Conservation (phyloP, 2,113 vertebrate genomes). For the Lamprotornis superbus region DNA sequence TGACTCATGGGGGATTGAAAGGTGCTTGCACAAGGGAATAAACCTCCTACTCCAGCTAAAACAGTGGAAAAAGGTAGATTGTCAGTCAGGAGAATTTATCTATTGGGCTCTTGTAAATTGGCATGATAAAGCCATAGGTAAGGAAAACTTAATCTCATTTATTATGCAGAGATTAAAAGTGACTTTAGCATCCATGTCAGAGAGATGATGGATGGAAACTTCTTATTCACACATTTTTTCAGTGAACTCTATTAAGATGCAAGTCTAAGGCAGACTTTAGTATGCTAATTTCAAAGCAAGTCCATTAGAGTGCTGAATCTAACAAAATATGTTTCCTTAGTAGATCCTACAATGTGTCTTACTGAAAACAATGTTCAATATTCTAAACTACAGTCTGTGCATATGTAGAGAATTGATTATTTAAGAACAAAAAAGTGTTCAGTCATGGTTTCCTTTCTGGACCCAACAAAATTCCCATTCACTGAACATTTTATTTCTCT, state of each 20-base stretch:
- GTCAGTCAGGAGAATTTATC: background rate
- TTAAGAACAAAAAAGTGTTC: background rate
- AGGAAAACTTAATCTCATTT: constrained; percentile 38
- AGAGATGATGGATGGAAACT: constrained; percentile 37
- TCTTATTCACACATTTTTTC: constrained; percentile 33
- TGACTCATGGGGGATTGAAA: background rate
- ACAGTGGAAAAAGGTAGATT: background rate
- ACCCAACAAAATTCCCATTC: background rate
- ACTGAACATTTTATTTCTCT: background rate
- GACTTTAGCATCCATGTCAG: constrained; percentile 33
- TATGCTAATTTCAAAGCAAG: constrained; percentile 32
- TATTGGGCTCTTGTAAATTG: background rate
- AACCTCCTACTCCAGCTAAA: background rate
- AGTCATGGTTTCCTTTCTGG: background rate
- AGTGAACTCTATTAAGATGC: constrained; percentile 34
- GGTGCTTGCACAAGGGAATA: background rate
- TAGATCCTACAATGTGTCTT: background rate
- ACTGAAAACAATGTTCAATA: background rate
- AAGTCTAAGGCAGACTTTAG: background rate
- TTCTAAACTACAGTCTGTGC: background rate
- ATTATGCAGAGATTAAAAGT: constrained; percentile 51
- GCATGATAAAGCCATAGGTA: background rate
- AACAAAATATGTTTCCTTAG: background rate
- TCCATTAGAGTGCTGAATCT: background rate
- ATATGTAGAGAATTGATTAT: background rate